Base-by-base conservation (phyloP, 2,797 vertebrate species). In the Nyctalus aviator region DNA sequence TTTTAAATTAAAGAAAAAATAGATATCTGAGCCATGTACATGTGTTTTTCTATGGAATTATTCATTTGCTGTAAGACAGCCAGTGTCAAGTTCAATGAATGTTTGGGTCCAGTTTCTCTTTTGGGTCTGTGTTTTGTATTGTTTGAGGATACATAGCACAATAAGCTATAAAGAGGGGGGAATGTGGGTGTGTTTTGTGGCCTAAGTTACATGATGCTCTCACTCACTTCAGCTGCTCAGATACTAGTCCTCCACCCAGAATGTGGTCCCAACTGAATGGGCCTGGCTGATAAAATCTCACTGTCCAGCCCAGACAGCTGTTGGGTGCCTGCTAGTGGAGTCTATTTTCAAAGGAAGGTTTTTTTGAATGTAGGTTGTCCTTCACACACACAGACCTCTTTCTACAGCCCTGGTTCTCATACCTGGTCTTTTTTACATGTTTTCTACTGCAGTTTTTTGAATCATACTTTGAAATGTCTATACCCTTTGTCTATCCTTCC, bases 41-140 rank as follows among this genome's bases (percentile, higher is more conserved):
- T 41, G 44, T 2, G 6, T 87, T 85, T 94, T 69, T 46, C 57
- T 95, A 2, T 90, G 62, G 79, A 90, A 73, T 46, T 50, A 64
- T 53, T 78, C 30, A 2, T 68, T 62, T 84, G 62, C 53, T 71
- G 2, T 35, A 77, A 66, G 76, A 53, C 73, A 62, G 27, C 77
- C 27, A 78, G 46, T 68, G 69, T 93, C 92, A 78, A 90, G 57
- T 44, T 92, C 77, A 68, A 4, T 95, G 96, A 95, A 66, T 84
- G 84, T n/a, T 35, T n/a, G 53, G 13, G 12, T 53, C 72, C 53
- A 23, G 69, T 55, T 84, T 94, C 81, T 77, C 48, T 72, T 88
- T 85, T 27, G 21, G 32, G 32, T 88, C 88, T 76, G 35, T 53
- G 44, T 53, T 44, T 76, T 66, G 59, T 86, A 15, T 82, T 68